A percentile compares a stretch with the other conserved stretches of the same genome.
Conservation (phyloP, 2,113 vertebrate species). For the Takifugu flavidus region DNA sequence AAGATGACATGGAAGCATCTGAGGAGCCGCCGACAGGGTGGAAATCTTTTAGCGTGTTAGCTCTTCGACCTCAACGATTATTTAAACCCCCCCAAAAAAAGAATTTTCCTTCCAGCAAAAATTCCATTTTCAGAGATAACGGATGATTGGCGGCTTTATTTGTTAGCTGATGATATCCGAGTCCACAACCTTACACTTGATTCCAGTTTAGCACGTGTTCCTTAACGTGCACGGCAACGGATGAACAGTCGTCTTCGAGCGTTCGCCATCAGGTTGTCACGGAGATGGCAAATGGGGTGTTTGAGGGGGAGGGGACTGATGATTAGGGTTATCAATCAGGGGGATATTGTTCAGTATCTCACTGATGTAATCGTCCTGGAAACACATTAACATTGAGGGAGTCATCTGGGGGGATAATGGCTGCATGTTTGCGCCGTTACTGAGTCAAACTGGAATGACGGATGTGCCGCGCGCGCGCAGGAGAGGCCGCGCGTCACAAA, state of each 20-base stretch:
- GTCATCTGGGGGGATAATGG: slow-evolving; percentile 64
- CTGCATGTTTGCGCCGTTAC: slow-evolving; percentile 57
- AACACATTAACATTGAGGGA: slow-evolving; percentile 75
- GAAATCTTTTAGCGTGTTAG: slow-evolving; percentile 56
- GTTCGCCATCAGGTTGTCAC: slow-evolving; percentile 12
- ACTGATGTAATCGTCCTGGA: slow-evolving; percentile 72
- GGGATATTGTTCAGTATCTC: slow-evolving; percentile 71
- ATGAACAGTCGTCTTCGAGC: slow-evolving; percentile 36
- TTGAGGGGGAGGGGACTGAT: slow-evolving; percentile 49
- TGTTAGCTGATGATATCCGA: not conserved
- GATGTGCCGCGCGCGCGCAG: slow-evolving; percentile 52
- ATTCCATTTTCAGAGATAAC: slow-evolving; percentile 33
- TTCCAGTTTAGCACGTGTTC: not conserved
- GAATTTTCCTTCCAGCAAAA: too few relatives aligned
- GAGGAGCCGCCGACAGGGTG: slow-evolving; percentile 61
- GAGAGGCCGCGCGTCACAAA: slow-evolving; percentile 24
- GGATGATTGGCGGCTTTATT: too few relatives aligned
- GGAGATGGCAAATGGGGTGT: slow-evolving; percentile 62
- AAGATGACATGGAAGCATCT: slow-evolving; percentile 51
- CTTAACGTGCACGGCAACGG: slow-evolving; percentile 17
- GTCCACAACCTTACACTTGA: too few relatives aligned
- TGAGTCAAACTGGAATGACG: slow-evolving; percentile 67
- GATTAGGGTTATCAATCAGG: slow-evolving; percentile 71
- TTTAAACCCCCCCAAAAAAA: too few relatives aligned
- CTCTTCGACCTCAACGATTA: too few relatives aligned